These are phyloP conservation scores for Sandelia bainsii DNA, from an alignment of 2,797 vertebrate species.

Conservation along the genomic window DNA sequence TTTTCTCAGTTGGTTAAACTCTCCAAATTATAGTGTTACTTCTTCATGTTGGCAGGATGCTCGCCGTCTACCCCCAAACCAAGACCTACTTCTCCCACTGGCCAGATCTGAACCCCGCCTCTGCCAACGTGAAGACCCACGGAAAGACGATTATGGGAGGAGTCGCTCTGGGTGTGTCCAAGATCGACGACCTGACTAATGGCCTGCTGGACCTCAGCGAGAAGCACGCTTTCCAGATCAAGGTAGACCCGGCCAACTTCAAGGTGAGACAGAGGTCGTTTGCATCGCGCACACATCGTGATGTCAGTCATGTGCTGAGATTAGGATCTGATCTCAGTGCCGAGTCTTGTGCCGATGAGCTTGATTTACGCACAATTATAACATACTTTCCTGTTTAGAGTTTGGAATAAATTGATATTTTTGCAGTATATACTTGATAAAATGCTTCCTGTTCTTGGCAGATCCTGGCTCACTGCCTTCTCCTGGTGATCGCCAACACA, in stretches of 20 bases:
- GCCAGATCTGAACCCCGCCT: slow-evolving; percentile 66
- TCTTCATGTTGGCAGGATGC: slow-evolving; percentile 71
- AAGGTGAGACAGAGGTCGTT: slow-evolving; percentile 65
- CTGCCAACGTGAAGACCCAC: slow-evolving; percentile 75
- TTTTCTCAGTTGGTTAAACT: not conserved
- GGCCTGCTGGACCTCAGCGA: slow-evolving; percentile 83
- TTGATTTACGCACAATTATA: not conserved
- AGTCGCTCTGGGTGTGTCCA: slow-evolving; percentile 69
- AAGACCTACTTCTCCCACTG: slow-evolving; percentile 89
- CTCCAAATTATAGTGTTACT: not conserved
- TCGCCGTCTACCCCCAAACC: slow-evolving; percentile 83
- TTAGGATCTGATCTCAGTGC: not conserved
- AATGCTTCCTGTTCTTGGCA: slow-evolving; percentile 55
- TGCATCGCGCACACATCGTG: too few relatives aligned
- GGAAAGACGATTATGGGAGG: slow-evolving; percentile 78
- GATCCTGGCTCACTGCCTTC: slow-evolving; percentile 86
- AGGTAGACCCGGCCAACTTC: slow-evolving; percentile 87
- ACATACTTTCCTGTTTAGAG: not conserved
- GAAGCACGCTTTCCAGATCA: slow-evolving; percentile 83
- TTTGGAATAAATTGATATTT: too few relatives aligned
- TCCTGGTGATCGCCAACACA: slow-evolving; percentile 81
- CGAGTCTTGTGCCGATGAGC: not conserved
- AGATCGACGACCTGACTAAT: slow-evolving; percentile 75
- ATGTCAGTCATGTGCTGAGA: not conserved
- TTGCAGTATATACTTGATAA: not conserved